Percentiles rank a stretch among this genome's conserved stretches.
These are phyloP conservation scores for Ptychodera flava DNA, from an alignment of 35 echinoderm and acorn worm species.

Conservation along the genomic window DNA sequence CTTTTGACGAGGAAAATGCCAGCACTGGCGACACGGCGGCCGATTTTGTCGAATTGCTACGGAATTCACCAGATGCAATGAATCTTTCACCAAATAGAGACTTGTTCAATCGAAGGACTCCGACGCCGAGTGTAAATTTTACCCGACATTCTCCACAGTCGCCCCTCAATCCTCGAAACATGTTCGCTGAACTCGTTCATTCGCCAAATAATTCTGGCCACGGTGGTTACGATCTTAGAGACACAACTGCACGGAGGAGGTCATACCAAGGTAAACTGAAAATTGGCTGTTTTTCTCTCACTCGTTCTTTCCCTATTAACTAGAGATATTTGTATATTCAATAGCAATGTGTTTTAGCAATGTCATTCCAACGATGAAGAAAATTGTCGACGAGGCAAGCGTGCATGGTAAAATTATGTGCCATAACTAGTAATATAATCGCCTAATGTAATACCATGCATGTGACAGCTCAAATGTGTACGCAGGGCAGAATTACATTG, in stretches of 20 bases:
- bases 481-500: too few species aligned
- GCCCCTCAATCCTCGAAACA: background rate
- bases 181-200: background rate
- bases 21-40: background rate
- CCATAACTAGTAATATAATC: too few species aligned
- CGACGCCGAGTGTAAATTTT: background rate
- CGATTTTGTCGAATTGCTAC: background rate
- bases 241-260: conserved; percentile 6
- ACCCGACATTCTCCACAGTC: background rate
- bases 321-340: too few species aligned
- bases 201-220: background rate
- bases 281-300: too few species aligned
- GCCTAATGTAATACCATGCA: too few species aligned
- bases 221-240: conserved; percentile 15
- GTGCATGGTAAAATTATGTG: too few species aligned
- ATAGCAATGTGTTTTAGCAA: too few species aligned
- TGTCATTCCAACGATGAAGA: too few species aligned
- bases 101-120: background rate
- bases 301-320: too few species aligned
- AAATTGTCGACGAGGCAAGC: too few species aligned
- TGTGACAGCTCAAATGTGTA: too few species aligned
- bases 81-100: background rate
- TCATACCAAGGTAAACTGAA: conserved; percentile 22
- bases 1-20: background rate
- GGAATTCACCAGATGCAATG: background rate